Evolutionary conservation across 37 sponge, comb jelly and placozoan genomes (phyloP).

Genomic region (Chondrosia reniformis): DNA sequence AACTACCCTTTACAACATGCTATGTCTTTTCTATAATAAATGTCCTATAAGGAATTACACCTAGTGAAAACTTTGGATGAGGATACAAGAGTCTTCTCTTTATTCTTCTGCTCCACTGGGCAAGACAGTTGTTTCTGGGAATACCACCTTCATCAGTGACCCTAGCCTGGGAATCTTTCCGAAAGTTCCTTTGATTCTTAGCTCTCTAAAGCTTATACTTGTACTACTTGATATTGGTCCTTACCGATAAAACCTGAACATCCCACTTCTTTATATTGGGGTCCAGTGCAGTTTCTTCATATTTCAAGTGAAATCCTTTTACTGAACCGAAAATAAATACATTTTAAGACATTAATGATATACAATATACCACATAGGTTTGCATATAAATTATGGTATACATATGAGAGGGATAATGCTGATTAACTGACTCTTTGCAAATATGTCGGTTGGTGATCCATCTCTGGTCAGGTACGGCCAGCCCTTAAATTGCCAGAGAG

Average conservation of each 20-base stretch:
- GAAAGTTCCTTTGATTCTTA: too few species aligned
- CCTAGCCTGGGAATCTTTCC: too few species aligned
- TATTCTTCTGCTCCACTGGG: too few species aligned
- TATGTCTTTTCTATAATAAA: too few species aligned
- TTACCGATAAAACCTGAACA: conserved; percentile 72
- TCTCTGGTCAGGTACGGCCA: conserved; percentile 88
- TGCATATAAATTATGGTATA: not conserved
- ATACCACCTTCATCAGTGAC: too few species aligned
- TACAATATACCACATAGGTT: not conserved
- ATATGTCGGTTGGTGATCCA: conserved; percentile 94
- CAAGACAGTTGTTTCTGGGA: too few species aligned
- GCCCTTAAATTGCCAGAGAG: conserved; percentile 99
- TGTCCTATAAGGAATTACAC: too few species aligned
- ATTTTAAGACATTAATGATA: not conserved
- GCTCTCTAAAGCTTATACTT: too few species aligned
- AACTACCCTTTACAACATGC: too few species aligned
- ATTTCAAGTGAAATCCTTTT: conserved; percentile 92
- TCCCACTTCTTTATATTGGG: conserved; percentile 92
- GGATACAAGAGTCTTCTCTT: too few species aligned
- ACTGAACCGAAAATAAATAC: conserved; percentile 35
- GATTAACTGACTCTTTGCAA: conserved; percentile 81
- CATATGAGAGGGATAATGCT: not conserved
- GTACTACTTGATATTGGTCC: too few species aligned
- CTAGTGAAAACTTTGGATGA: too few species aligned
- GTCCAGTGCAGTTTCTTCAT: conserved; percentile 73